A percentile compares a stretch with the other conserved stretches of the same genome.
These are phyloP conservation scores for Meriones unguiculatus DNA, from an alignment of 2,113 vertebrate genomes.

Conservation along the genomic window DNA sequence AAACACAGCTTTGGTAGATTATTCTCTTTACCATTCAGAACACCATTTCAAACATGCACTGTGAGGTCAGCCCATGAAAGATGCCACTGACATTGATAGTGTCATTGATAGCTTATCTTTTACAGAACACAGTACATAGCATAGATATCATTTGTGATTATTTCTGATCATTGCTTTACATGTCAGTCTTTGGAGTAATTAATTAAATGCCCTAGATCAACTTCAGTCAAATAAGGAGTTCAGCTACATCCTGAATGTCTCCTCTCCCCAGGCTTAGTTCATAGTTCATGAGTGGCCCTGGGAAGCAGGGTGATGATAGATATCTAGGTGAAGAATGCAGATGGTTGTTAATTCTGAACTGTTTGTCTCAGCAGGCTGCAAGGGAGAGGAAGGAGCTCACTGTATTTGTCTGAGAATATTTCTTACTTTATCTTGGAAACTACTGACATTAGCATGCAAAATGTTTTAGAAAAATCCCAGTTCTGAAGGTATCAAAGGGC, in stretches of 20 bases:
- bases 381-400: neutral
- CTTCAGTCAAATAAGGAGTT: neutral
- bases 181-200: slow-evolving; percentile 18
- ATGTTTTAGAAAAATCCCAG: slow-evolving; percentile 1
- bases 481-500: neutral
- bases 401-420: neutral
- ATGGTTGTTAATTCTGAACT: neutral
- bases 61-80: neutral
- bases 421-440: neutral
- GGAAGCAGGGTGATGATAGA: neutral
- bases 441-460: neutral
- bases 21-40: neutral
- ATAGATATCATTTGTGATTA: slow-evolving; percentile 42
- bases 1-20: neutral
- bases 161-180: neutral
- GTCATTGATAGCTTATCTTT: neutral
- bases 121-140: neutral
- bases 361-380: neutral
- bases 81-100: neutral
- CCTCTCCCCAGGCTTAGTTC: neutral
- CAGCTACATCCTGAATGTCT: neutral
- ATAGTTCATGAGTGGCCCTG: neutral
- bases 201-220: slow-evolving; percentile 43
- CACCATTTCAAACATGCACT: neutral
- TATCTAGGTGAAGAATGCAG: neutral